Evolutionary conservation across 2,888 invertebrate genomes (phyloP), one percentile per base, ranked within the genome.

Genomic region (Pachymerium ferrugineum): DNA sequence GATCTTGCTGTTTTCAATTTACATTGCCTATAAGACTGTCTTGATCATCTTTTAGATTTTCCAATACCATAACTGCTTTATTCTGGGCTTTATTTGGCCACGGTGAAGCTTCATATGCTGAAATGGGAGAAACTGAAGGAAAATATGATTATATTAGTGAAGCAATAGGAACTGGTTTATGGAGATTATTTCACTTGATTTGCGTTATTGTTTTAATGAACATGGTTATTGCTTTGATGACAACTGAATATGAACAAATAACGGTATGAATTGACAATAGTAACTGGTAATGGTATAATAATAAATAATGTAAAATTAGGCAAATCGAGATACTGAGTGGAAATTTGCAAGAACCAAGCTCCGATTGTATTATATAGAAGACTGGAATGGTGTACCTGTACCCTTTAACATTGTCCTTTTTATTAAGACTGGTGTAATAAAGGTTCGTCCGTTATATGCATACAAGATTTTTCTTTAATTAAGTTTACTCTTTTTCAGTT

Each of bases 201-300:
- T 87, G 88, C 74, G 89, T 90, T 74, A 87, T 90, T 77, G 87
- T 91, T 76, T 86, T 90, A 38, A 82, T 91, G 76, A 91, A 91
- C 81, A 91, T 91, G 91, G 79, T 84, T 30, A 89, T 90, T 78
- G 91, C 90, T n/a, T 83, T 84, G 82, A 90, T 91, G 89, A 88
- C 90, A 1, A 89, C 89, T 77, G 89, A 90, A 0, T 90, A 89
- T 79, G 89, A 89, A 81, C 86, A 87, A 78, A 88, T 91, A n/a
- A 35, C 35, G 47, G 72, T 72, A 31, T 42, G 72, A 19, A 35
- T 1, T n/a, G n/a, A n/a, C n/a, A n/a, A n/a, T n/a, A n/a, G n/a
- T n/a, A n/a, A n/a, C n/a, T n/a, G n/a, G n/a, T n/a, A n/a, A n/a
- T n/a, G n/a, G n/a, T n/a, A n/a, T n/a, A n/a, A n/a, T n/a, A n/a